Evolutionary conservation across 37 sponge, comb jelly and placozoan genomes (phyloP).

Genomic region (Lycopodina hypogea): DNA sequence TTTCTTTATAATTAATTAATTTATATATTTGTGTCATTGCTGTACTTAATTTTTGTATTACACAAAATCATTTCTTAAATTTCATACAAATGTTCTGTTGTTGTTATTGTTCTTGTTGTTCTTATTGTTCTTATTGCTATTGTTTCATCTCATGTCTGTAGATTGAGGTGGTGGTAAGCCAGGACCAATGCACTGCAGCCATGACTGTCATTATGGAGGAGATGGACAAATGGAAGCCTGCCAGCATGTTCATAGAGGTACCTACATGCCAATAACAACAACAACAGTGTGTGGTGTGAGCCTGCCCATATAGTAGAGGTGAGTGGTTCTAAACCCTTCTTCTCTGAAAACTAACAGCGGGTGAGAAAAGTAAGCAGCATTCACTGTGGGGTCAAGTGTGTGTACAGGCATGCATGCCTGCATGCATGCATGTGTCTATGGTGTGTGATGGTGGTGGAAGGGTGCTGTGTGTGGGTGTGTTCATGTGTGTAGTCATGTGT

Average conservation of each 20-base stretch:
- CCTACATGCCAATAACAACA: no score
- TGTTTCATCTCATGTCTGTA: neutral
- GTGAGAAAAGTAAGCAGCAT: no score
- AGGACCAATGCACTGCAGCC: neutral
- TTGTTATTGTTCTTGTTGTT: neutral
- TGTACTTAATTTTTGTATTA: neutral
- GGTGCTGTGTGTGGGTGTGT: neutral
- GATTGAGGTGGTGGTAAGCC: neutral
- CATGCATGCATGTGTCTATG: neutral
- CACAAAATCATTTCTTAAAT: neutral
- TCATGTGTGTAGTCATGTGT: no score
- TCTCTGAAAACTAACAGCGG: no score
- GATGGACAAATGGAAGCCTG: neutral
- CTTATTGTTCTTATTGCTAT: neutral
- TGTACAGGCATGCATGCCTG: neutral
- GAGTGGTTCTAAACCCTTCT: no score
- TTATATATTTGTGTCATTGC: no score
- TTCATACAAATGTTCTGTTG: neutral
- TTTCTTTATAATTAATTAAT: no score
- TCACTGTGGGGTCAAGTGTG: neutral
- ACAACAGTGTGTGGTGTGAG: no score
- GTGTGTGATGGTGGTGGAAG: neutral
- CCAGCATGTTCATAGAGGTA: constrained; percentile 4
- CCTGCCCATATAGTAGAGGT: no score
- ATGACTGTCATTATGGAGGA: neutral